Percentiles rank a stretch among this genome's conserved stretches.
These are phyloP conservation scores for Pandemis heparana DNA, from an alignment of 2,888 invertebrate species.

Conservation along the genomic window DNA sequence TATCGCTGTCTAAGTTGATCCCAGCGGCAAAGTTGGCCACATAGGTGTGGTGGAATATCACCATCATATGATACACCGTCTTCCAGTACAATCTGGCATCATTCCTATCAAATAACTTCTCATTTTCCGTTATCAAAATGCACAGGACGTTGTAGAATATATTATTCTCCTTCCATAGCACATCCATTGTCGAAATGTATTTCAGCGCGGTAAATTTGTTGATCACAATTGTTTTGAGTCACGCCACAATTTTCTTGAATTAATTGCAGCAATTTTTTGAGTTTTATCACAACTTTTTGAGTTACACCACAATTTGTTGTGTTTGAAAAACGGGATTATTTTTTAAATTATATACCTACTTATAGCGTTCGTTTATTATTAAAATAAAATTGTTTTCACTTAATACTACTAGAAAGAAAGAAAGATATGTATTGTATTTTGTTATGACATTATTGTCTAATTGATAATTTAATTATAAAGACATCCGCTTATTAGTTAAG, in stretches of 20 bases:
- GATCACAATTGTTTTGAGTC: background rate
- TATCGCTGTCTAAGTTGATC: slow-evolving; percentile 53
- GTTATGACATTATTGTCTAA: background rate
- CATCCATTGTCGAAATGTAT: slow-evolving; percentile 59
- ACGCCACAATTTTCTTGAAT: background rate
- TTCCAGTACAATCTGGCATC: slow-evolving; percentile 72
- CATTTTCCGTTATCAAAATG: slow-evolving; percentile 76
- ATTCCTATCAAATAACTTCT: slow-evolving; percentile 72
- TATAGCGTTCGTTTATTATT: background rate
- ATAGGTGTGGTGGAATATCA: slow-evolving; percentile 61
- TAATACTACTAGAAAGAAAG: no score
- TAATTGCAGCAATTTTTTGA: background rate
- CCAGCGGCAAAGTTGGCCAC: slow-evolving; percentile 54
- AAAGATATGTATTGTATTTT: background rate
- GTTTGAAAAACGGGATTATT: no score
- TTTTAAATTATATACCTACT: no score
- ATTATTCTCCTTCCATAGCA: slow-evolving; percentile 68
- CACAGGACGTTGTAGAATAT: slow-evolving; percentile 74
- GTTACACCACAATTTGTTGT: no score
- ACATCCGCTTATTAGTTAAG: background rate
- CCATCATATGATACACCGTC: slow-evolving; percentile 67
- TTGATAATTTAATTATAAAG: background rate
- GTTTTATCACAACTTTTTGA: background rate
- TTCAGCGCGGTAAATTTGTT: slow-evolving; percentile 21
- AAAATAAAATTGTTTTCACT: background rate